Percentiles rank a stretch among this genome's conserved stretches.
These are phyloP conservation scores for Drosophila sp. DNA, from an alignment of 1,140 invertebrate species.

Conservation along the genomic window DNA sequence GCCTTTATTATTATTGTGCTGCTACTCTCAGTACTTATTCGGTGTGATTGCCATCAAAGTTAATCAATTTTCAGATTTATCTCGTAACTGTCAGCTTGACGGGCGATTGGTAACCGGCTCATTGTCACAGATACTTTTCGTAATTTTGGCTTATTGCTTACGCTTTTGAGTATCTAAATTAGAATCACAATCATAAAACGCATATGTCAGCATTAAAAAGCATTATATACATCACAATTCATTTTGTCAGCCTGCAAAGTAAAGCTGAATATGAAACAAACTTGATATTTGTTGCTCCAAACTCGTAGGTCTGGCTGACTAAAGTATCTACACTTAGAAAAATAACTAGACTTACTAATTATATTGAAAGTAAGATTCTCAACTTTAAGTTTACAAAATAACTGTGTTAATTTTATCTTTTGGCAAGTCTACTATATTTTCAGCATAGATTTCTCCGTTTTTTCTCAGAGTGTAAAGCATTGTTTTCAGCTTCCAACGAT, in stretches of 20 bases:
- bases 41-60: conserved; percentile 32
- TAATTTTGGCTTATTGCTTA: conserved; percentile 21
- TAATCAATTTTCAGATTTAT: conserved; percentile 62
- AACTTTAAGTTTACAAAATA: no score
- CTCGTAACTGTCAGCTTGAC: conserved; percentile 43
- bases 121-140: conserved; percentile 17
- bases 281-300: conserved; percentile 10
- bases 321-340: not conserved
- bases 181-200: conserved; percentile 52
- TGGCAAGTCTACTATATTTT: no score
- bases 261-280: conserved; percentile 38
- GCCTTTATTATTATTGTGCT: conserved; percentile 7
- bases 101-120: not conserved
- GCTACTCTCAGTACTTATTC: conserved; percentile 7
- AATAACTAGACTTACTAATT: not conserved
- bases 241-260: conserved; percentile 40
- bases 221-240: conserved; percentile 49
- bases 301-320: not conserved
- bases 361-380: not conserved
- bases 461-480: conserved; percentile 15
- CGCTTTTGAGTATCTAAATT: conserved; percentile 10
- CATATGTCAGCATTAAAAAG: conserved; percentile 67
- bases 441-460: not conserved
- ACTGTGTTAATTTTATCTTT: no score
- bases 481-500: conserved; percentile 9